These are phyloP conservation scores for Phylloscopus trochiloides DNA, from an alignment of 2,113 vertebrate genomes.

Conservation along the genomic window DNA sequence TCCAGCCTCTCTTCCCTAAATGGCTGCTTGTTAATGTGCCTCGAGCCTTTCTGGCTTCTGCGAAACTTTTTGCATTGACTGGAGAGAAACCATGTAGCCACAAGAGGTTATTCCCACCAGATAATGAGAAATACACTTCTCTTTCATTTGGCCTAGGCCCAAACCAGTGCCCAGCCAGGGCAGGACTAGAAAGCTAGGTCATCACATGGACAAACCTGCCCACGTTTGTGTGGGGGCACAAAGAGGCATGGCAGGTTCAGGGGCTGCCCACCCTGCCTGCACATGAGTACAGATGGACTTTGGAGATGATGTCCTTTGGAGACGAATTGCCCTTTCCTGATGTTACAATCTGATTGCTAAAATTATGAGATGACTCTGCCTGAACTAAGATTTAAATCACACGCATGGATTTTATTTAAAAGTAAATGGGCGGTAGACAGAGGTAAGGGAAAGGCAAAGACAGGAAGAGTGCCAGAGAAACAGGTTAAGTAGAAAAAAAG, in stretches of 20 bases:
- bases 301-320: background rate
- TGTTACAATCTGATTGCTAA: background rate
- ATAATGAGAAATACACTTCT: background rate
- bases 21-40: background rate
- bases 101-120: background rate
- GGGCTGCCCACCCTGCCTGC: background rate
- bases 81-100: background rate
- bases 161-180: background rate
- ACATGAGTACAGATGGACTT: background rate
- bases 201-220: background rate
- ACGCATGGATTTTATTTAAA: background rate
- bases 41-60: background rate
- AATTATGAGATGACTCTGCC: background rate
- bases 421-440: background rate
- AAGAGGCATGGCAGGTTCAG: background rate
- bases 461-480: background rate
- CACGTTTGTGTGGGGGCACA: rapidly evolving
- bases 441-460: background rate
- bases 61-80: background rate
- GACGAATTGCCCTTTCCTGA: background rate
- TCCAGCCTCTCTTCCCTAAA: background rate
- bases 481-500: background rate
- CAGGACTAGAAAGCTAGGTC: background rate
- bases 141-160: background rate
- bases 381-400: background rate